A percentile compares a stretch with the other conserved stretches of the same genome.
phyloP scores from a whole-genome alignment of 2,797 vertebrate genomes.

The Spea hammondii region DNA sequence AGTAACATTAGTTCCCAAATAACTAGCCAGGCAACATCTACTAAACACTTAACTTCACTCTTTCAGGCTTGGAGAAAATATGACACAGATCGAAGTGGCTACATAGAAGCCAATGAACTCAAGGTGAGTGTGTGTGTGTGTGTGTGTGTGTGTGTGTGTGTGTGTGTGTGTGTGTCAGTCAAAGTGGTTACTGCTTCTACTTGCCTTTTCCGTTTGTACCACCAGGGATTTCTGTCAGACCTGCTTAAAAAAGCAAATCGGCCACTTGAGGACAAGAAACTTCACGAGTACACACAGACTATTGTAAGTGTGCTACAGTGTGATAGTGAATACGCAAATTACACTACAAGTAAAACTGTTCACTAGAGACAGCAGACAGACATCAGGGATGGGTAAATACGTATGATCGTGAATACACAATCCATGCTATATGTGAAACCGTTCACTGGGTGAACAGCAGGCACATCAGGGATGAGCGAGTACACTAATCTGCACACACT shows the following conservation, averaged over 20 bases:
- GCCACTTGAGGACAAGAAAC: slow-evolving; percentile 86
- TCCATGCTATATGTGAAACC: not conserved
- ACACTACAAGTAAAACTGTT: not conserved
- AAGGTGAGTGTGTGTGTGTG: slow-evolving; percentile 74
- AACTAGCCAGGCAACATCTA: too few relatives aligned
- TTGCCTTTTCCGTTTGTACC: not conserved
- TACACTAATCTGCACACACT: not conserved
- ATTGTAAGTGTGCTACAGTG: slow-evolving; percentile 59
- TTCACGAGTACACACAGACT: slow-evolving; percentile 92
- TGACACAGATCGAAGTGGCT: slow-evolving; percentile 92
- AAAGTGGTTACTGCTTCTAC: not conserved
- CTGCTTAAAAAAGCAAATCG: slow-evolving; percentile 92
- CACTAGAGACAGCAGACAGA: not conserved
- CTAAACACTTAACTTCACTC: not conserved
- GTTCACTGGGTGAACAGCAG: not conserved
- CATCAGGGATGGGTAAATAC: not conserved
- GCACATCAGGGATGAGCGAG: not conserved
- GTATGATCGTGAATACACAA: not conserved
- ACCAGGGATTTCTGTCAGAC: slow-evolving; percentile 90
- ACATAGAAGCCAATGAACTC: slow-evolving; percentile 95
- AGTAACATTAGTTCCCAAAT: too few relatives aligned
- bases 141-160: not conserved
- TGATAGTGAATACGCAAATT: not conserved
- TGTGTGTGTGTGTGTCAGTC: not conserved
- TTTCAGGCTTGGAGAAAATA: slow-evolving; percentile 90